Evolutionary conservation across 2,888 invertebrate species (phyloP).

Genomic region (Oeneis ivallda): DNA sequence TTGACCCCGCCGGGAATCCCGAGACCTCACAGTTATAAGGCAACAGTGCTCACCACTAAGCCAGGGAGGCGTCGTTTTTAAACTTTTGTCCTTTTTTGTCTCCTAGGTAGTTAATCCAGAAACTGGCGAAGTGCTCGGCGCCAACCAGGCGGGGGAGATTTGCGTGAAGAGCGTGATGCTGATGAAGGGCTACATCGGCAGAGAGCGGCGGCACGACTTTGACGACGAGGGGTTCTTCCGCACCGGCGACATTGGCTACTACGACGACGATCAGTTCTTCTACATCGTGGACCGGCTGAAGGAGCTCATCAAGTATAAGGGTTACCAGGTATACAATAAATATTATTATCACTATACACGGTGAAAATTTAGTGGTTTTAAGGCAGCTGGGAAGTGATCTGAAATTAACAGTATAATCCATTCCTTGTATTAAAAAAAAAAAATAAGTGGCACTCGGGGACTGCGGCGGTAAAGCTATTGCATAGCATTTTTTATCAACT

Average conservation of each 20-base stretch:
- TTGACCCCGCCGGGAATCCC: too few species aligned
- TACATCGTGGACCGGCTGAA: constrained; percentile 66
- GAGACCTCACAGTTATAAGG: too few species aligned
- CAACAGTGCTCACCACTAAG: too few species aligned
- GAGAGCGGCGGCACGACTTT: constrained; percentile 77
- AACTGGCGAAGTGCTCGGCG: constrained; percentile 82
- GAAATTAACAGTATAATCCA: too few species aligned
- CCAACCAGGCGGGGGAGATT: constrained; percentile 88
- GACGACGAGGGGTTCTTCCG: constrained; percentile 90
- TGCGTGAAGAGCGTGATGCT: constrained; percentile 88
- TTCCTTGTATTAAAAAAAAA: too few species aligned
- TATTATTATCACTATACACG: too few species aligned
- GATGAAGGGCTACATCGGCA: constrained; percentile 90
- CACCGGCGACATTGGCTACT: constrained; percentile 79
- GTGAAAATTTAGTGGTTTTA: too few species aligned
- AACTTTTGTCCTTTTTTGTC: constrained; percentile 28
- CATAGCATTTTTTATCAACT: too few species aligned
- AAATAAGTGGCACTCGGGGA: too few species aligned
- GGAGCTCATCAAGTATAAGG: constrained; percentile 72
- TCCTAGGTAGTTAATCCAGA: constrained; percentile 80
- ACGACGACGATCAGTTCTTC: constrained; percentile 61
- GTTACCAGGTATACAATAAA: constrained; percentile 61
- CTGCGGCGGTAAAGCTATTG: too few species aligned
- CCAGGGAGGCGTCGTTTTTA: too few species aligned
- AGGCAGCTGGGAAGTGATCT: too few species aligned